Evolutionary conservation across 2,797 vertebrate species (phyloP).

Genomic region (Odontamblyopus lacepedii): DNA sequence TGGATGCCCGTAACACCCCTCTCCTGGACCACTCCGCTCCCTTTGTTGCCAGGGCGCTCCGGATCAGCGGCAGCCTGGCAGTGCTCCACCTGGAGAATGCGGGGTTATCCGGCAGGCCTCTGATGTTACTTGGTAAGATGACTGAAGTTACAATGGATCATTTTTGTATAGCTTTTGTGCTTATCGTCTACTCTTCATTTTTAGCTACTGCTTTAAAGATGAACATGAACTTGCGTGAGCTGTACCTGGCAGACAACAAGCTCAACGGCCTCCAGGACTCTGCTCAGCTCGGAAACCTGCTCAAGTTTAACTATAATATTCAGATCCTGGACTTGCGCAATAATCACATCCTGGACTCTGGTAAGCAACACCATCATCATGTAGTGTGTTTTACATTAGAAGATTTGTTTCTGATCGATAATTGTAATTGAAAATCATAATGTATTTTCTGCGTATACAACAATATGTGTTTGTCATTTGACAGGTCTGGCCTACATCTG

Average conservation of each 20-base stretch:
- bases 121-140: conserved; percentile 89
- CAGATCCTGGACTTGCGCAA: conserved; percentile 93
- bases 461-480: conserved; percentile 11
- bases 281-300: conserved; percentile 90
- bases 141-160: background rate
- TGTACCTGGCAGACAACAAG: conserved; percentile 94
- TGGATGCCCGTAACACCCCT: conserved; percentile 91
- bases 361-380: conserved; percentile 60
- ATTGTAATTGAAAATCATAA: background rate
- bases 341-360: conserved; percentile 93
- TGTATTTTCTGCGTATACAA: background rate
- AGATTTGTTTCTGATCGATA: rapidly evolving
- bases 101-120: conserved; percentile 87
- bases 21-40: conserved; percentile 91
- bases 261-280: conserved; percentile 93
- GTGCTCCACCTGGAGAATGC: conserved; percentile 90
- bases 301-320: conserved; percentile 94
- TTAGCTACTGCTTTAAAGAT: conserved; percentile 93
- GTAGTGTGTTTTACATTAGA: background rate
- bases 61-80: conserved; percentile 91
- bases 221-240: conserved; percentile 92
- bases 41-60: conserved; percentile 91
- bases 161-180: background rate
- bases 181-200: background rate
- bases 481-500: conserved; percentile 91